A percentile compares a stretch with the other conserved stretches of the same genome.
Evolutionary conservation across 2,113 vertebrate genomes (phyloP).

Genomic region (Oryzias celebensis): DNA sequence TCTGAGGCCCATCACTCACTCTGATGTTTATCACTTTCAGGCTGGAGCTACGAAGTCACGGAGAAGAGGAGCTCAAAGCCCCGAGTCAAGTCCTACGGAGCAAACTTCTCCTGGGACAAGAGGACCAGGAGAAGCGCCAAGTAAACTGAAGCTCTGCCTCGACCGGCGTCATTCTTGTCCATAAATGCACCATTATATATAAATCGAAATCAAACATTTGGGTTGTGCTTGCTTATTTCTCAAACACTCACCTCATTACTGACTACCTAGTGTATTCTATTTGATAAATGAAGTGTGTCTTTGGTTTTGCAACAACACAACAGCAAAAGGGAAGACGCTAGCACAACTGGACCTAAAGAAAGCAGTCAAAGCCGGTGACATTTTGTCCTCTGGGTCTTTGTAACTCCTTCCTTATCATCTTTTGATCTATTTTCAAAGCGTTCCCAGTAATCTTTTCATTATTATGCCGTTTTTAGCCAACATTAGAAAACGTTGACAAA

Average conservation of each 20-base stretch:
- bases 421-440: too few relatives aligned
- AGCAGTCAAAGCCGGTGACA: conserved; percentile 27
- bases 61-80: conserved; percentile 89
- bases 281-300: conserved; percentile 55
- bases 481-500: too few relatives aligned
- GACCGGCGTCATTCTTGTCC: conserved; percentile 54
- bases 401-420: too few relatives aligned
- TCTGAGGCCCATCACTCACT: conserved; percentile 42
- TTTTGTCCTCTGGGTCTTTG: conserved; percentile 10
- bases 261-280: conserved; percentile 31
- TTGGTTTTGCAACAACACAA: conserved; percentile 34
- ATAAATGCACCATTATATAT: conserved; percentile 66
- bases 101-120: conserved; percentile 98
- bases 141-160: conserved; percentile 79
- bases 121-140: conserved; percentile 94
- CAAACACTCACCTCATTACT: conserved; percentile 72
- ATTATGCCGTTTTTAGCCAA: too few relatives aligned
- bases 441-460: too few relatives aligned
- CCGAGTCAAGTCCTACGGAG: conserved; percentile 93
- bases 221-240: conserved; percentile 53
- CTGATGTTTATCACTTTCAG: conserved; percentile 73
- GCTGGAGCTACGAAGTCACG: conserved; percentile 93
- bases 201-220: conserved; percentile 51
- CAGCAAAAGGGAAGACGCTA: conserved; percentile 40
- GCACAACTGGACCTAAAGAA: conserved; percentile 54